Conservation (phyloP, 2,797 vertebrate genomes). For the Crypturellus tataupa region DNA sequence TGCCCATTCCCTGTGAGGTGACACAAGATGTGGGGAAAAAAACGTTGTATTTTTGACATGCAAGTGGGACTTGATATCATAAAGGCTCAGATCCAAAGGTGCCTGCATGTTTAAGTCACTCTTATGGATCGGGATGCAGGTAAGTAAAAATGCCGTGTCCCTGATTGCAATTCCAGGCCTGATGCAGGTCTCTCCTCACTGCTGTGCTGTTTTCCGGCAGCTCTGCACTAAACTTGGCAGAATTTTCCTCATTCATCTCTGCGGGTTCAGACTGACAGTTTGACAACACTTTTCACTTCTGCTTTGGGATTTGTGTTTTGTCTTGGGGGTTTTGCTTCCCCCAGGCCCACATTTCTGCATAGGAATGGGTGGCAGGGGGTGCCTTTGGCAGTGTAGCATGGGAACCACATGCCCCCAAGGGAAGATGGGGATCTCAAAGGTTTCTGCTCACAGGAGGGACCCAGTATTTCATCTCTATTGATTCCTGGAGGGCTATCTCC, state of each 20-base stretch:
- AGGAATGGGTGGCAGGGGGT: rapidly evolving
- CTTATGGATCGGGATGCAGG: background rate
- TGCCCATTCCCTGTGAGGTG: background rate
- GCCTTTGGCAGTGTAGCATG: rapidly evolving
- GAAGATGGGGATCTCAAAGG: background rate
- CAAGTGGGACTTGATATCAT: background rate
- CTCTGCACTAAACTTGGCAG: background rate
- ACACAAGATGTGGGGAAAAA: background rate
- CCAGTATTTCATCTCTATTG: background rate
- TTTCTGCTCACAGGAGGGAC: background rate
- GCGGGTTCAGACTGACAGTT: rapidly evolving
- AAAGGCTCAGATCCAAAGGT: background rate
- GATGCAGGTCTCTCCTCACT: background rate
- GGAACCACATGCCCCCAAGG: background rate
- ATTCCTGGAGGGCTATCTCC: background rate
- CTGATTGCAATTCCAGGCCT: background rate
- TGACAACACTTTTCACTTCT: background rate
- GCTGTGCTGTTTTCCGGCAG: background rate
- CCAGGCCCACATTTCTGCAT: background rate
- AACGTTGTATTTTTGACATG: background rate
- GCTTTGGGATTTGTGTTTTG: background rate
- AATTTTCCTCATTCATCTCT: background rate
- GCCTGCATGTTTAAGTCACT: background rate
- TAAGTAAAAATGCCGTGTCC: background rate
- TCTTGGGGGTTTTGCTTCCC: background rate